Evolutionary conservation across 2,113 vertebrate genomes (phyloP).

Genomic region (Oenanthe oenanthe): DNA sequence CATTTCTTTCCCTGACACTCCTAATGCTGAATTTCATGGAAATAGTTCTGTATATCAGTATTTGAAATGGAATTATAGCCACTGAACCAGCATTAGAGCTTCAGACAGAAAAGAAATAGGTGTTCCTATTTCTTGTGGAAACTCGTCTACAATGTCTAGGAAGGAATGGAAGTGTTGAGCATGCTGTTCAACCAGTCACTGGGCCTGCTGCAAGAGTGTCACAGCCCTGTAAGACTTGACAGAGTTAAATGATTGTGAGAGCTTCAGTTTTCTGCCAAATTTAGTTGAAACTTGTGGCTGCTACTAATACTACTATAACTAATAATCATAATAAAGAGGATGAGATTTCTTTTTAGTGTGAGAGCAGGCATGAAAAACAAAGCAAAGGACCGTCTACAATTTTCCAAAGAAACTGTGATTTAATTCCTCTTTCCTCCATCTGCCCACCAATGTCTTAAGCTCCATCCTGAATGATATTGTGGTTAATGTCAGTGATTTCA

Average conservation of each 20-base stretch:
- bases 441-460: not conserved
- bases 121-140: not conserved
- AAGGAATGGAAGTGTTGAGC: not conserved
- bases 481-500: not conserved
- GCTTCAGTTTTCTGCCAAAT: not conserved
- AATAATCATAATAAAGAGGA: not conserved
- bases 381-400: not conserved
- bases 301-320: rapidly evolving
- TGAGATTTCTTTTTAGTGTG: not conserved
- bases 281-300: not conserved
- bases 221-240: not conserved
- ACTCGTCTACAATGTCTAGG: too few relatives aligned
- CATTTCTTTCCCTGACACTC: not conserved
- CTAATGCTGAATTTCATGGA: not conserved
- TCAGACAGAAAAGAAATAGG: not conserved
- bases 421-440: not conserved
- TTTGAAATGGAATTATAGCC: not conserved
- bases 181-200: not conserved
- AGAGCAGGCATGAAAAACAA: not conserved
- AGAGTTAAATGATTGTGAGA: not conserved
- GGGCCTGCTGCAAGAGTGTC: not conserved
- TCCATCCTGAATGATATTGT: not conserved
- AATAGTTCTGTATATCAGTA: not conserved
- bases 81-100: rapidly evolving
- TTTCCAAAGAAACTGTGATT: not conserved